Conservation (phyloP, 2,888 invertebrate genomes). For the Sesia bembeciformis region DNA sequence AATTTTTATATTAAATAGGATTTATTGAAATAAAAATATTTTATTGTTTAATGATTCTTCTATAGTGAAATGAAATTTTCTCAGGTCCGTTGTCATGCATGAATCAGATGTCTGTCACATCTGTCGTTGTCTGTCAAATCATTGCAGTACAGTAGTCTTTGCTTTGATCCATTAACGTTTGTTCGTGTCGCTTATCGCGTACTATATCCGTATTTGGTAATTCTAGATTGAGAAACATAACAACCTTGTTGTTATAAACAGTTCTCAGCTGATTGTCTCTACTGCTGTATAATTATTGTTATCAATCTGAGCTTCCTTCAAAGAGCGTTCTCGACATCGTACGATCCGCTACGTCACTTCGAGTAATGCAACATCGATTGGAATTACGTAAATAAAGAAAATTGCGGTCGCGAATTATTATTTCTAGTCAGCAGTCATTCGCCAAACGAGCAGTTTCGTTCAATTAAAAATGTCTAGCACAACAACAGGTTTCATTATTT, state of each 20-base stretch:
- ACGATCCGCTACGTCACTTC: constrained; percentile 8
- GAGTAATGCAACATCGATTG: neutral
- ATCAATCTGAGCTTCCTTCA: constrained; percentile 10
- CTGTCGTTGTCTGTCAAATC: too few species aligned
- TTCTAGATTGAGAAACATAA: constrained; percentile 1
- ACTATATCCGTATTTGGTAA: constrained; percentile 1
- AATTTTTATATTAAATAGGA: too few species aligned
- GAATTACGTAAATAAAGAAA: constrained; percentile 17
- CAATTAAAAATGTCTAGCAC: constrained; percentile 31
- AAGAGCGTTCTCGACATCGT: constrained; percentile 8
- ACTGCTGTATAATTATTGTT: constrained; percentile 16
- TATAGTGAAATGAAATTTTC: too few species aligned
- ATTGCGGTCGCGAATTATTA: constrained; percentile 1
- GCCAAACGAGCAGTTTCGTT: neutral
- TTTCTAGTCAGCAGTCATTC: neutral
- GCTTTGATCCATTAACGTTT: too few species aligned
- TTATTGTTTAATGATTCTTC: too few species aligned
- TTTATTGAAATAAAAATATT: too few species aligned
- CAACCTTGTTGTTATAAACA: constrained; percentile 19
- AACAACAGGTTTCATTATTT: constrained; percentile 30
- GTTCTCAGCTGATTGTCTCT: constrained; percentile 18
- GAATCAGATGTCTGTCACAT: too few species aligned
- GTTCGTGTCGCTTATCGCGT: neutral
- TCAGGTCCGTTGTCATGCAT: too few species aligned
- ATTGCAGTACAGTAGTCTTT: too few species aligned